These are phyloP conservation scores for Argopecten irradians DNA, from an alignment of 1,140 invertebrate genomes.

Conservation along the genomic window DNA sequence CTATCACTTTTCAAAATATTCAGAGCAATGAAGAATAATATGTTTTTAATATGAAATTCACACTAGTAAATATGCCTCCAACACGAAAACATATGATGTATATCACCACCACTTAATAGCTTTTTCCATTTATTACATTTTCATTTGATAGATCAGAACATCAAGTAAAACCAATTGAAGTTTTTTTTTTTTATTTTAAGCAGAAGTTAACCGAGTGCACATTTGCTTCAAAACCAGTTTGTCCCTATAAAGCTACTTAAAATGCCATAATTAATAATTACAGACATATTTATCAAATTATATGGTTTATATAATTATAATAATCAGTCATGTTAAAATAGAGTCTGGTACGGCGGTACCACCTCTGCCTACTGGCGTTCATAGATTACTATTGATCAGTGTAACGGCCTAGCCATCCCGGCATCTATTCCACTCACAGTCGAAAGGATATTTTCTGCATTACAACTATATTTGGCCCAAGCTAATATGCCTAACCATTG, in stretches of 20 bases:
- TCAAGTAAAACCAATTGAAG: background rate
- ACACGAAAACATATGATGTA: background rate
- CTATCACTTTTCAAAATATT: background rate
- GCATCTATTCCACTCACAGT: background rate
- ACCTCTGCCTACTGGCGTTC: conserved; percentile 4
- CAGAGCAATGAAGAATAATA: conserved; percentile 23
- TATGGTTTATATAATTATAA: conserved; percentile 19
- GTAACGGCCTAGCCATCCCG: background rate
- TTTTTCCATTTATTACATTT: background rate
- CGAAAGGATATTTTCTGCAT: background rate
- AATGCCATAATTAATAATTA: background rate
- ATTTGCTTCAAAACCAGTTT: background rate
- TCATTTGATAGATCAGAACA: background rate
- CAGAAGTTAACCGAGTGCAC: background rate
- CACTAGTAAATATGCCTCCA: background rate
- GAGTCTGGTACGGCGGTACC: background rate
- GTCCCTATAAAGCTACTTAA: background rate
- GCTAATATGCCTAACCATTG: conserved; percentile 8
- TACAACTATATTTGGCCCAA: conserved; percentile 1
- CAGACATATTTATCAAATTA: conserved; percentile 10
- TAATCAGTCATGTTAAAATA: background rate
- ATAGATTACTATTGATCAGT: background rate
- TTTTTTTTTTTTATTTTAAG: background rate
- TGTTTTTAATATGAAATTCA: conserved; percentile 8
- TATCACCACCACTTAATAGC: background rate